Percentiles rank a stretch among this genome's conserved stretches.
Conservation (phyloP, 2,113 vertebrate genomes). For the Corythornis vintsioides region DNA sequence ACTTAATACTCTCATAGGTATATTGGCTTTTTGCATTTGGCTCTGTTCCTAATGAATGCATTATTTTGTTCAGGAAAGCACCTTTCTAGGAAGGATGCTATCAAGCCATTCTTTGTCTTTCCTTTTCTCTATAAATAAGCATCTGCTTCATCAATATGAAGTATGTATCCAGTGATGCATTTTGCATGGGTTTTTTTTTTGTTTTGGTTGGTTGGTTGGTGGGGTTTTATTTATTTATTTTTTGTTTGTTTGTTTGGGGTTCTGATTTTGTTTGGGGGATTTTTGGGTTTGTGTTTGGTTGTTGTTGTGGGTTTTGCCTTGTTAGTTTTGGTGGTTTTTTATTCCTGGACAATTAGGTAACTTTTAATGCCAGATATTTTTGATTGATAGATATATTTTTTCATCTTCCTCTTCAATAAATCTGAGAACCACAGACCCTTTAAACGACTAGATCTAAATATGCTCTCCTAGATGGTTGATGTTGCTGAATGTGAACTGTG, state of each 20-base stretch:
- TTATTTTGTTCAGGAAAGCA: background rate
- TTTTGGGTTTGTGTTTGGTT: no score
- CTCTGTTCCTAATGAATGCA: background rate
- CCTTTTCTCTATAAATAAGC: background rate
- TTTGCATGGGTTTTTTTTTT: background rate
- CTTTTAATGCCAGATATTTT: background rate
- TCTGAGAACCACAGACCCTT: background rate
- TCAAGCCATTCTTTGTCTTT: background rate
- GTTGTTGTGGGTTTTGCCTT: background rate
- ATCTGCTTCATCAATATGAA: background rate
- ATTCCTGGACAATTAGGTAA: background rate
- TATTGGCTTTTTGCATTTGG: background rate
- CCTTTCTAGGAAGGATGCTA: background rate
- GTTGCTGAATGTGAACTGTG: background rate
- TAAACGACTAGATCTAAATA: background rate
- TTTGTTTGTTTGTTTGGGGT: background rate
- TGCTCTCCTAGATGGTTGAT: background rate
- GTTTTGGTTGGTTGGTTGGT: background rate
- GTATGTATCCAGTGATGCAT: background rate
- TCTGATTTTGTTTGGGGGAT: background rate
- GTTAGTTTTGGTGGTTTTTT: background rate
- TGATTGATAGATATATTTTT: background rate
- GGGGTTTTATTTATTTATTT: no score
- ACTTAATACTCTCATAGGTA: background rate
- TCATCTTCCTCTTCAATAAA: background rate